Conservation (phyloP, 2,888 invertebrate species). For the Apamea anceps region DNA sequence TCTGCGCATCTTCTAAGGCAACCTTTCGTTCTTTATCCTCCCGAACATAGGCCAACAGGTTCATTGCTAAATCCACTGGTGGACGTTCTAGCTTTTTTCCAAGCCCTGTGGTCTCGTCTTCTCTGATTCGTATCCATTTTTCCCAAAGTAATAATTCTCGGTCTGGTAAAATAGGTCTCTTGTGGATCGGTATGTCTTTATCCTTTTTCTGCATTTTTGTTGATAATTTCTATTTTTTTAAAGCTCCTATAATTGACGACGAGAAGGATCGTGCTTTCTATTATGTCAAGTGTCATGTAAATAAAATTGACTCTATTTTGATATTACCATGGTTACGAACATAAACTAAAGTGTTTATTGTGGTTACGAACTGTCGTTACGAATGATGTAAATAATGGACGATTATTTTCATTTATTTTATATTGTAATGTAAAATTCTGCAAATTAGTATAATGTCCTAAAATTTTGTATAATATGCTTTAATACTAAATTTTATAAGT, state of each 20-base stretch:
- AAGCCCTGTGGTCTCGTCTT: slow-evolving; percentile 77
- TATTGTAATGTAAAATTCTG: slow-evolving; percentile 5
- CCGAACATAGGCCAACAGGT: slow-evolving; percentile 76
- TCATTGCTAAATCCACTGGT: slow-evolving; percentile 83
- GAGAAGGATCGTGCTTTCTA: not conserved
- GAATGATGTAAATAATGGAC: slow-evolving; percentile 7
- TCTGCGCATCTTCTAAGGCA: slow-evolving; percentile 81
- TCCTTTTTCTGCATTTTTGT: slow-evolving; percentile 48
- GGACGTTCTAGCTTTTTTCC: slow-evolving; percentile 70
- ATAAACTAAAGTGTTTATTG: no score
- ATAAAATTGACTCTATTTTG: not conserved
- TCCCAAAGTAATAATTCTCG: slow-evolving; percentile 82
- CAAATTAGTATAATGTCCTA: not conserved
- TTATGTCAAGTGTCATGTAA: slow-evolving; percentile 11
- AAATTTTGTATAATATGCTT: slow-evolving; percentile 10
- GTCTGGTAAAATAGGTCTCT: slow-evolving; percentile 72
- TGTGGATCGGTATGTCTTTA: slow-evolving; percentile 17
- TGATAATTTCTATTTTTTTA: not conserved
- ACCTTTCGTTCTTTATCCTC: slow-evolving; percentile 81
- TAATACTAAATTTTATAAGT: slow-evolving; percentile 34
- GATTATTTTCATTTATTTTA: not conserved
- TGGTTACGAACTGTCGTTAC: slow-evolving; percentile 10
- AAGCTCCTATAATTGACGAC: not conserved
- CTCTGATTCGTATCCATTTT: slow-evolving; percentile 83
- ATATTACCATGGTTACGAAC: slow-evolving; percentile 19